phyloP scores from a whole-genome alignment of 2,113 vertebrate species.

The Arizona elegans region DNA sequence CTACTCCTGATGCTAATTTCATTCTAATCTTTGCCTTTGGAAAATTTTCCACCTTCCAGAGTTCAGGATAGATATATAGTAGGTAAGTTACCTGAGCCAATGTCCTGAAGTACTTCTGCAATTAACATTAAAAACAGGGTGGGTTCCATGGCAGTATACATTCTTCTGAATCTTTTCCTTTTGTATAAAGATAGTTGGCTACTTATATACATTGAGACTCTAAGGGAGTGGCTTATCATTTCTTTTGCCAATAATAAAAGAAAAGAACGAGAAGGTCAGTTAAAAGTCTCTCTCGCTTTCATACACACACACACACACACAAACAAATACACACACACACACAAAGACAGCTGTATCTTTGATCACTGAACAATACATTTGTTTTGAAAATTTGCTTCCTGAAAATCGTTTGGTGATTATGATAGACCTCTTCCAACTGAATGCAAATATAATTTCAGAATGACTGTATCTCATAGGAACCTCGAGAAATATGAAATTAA shows the following conservation, averaged over 20 bases:
- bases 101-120: neutral
- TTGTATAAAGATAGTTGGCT: neutral
- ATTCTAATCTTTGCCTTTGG: neutral
- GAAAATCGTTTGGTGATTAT: neutral
- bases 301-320: no score
- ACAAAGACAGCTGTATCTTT: neutral
- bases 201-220: neutral
- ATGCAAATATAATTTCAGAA: neutral
- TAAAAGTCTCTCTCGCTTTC: neutral
- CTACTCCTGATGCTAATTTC: neutral
- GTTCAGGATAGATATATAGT: neutral
- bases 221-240: neutral
- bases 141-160: neutral
- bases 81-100: neutral
- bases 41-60: neutral
- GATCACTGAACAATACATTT: neutral
- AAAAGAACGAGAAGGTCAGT: neutral
- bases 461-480: neutral
- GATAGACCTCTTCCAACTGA: neutral
- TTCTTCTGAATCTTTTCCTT: neutral
- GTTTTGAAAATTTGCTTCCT: neutral
- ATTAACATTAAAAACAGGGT: neutral
- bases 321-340: neutral
- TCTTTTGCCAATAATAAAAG: neutral
- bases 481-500: neutral